These are phyloP conservation scores for Seladonia tumulorum DNA, from an alignment of 2,888 invertebrate genomes.

Conservation along the genomic window DNA sequence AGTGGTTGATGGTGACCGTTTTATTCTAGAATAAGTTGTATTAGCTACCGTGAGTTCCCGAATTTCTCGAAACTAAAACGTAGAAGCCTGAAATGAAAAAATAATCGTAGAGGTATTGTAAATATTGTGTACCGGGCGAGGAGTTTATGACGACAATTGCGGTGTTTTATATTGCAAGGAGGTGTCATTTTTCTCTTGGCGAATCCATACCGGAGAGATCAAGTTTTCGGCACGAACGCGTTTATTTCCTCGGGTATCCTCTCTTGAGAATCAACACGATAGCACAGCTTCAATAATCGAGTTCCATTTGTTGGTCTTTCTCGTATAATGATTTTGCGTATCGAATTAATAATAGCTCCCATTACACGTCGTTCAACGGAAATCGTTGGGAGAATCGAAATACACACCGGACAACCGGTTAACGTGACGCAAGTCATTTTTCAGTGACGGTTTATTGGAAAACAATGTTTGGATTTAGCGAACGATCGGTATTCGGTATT, in stretches of 20 bases:
- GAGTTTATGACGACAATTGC: not conserved
- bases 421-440: not conserved
- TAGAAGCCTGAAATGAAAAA: not conserved
- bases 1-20: too few relatives aligned
- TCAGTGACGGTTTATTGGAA: not conserved
- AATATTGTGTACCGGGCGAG: too few relatives aligned
- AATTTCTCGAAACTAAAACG: not conserved
- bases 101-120: not conserved
- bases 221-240: slow-evolving; percentile 5
- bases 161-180: slow-evolving; percentile 15
- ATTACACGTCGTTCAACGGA: not conserved
- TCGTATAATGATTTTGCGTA: not conserved
- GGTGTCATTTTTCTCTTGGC: not conserved
- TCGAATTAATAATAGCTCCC: not conserved
- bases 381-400: not conserved
- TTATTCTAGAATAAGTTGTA: too few relatives aligned
- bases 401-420: not conserved
- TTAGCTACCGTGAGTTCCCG: too few relatives aligned
- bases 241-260: not conserved
- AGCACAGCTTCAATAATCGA: not conserved
- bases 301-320: not conserved
- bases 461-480: not conserved
- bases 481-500: not conserved
- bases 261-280: not conserved
- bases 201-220: slow-evolving; percentile 1